Evolutionary conservation across 2,113 vertebrate genomes (phyloP).

Genomic region (Microcebus griseorufus): DNA sequence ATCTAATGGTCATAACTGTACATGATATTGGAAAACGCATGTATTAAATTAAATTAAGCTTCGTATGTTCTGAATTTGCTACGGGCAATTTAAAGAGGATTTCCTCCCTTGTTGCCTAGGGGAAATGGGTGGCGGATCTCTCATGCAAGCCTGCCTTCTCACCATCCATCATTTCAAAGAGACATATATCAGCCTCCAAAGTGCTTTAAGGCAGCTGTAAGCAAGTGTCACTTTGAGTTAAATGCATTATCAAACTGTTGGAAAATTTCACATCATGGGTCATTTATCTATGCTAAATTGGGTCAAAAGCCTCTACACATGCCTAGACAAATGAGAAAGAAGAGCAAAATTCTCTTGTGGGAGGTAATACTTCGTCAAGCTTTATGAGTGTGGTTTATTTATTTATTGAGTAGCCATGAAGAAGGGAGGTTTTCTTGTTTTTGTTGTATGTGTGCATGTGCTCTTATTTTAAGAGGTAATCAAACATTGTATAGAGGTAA

Average conservation of each 20-base stretch:
- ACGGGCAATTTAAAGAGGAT: conserved; percentile 82
- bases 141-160: conserved; percentile 84
- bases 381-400: conserved; percentile 80
- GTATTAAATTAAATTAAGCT: conserved; percentile 83
- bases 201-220: conserved; percentile 93
- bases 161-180: conserved; percentile 95
- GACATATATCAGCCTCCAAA: conserved; percentile 90
- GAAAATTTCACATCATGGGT: conserved; percentile 92
- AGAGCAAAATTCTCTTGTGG: conserved; percentile 84
- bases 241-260: conserved; percentile 91
- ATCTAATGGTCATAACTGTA: conserved; percentile 77
- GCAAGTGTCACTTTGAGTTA: conserved; percentile 98
- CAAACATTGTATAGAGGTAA: not conserved
- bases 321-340: conserved; percentile 87
- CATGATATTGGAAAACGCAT: conserved; percentile 75
- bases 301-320: conserved; percentile 91
- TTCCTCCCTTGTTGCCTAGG: conserved; percentile 80
- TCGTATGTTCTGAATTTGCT: conserved; percentile 81
- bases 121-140: conserved; percentile 74
- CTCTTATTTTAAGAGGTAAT: conserved; percentile 13
- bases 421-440: not conserved
- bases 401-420: conserved; percentile 46
- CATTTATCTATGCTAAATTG: conserved; percentile 97
- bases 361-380: conserved; percentile 80
- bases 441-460: not conserved